Evolutionary conservation across 2,113 vertebrate genomes (phyloP), one percentile per base, ranked within the genome.

Genomic region (Australoheros scitulus): DNA sequence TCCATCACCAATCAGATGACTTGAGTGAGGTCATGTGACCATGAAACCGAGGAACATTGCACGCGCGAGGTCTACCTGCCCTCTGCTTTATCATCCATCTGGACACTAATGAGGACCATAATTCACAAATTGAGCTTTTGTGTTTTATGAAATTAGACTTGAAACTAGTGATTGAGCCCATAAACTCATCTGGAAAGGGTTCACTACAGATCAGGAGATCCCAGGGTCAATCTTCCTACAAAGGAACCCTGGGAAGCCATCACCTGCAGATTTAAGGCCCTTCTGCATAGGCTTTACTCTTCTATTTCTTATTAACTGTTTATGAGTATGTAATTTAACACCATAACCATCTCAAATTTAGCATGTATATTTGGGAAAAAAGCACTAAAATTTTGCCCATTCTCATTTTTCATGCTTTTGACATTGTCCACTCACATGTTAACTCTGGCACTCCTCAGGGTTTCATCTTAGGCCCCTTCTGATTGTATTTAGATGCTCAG

Each of bases 191-290:
- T 18, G 64, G 43, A 68, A 68, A 29, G 22, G 0, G 1, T 47
- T 68, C 47, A 0, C 1, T 68, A 18, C 15, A 50, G 15, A 7
- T 68, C 7, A 18, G 0, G 0, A 13, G 41, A 13, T 3, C 11
- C 36, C 36, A 36, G 36, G 15, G 64, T 68, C 22, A 50, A 1
- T 3, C 18, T 68, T 15, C 64, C 64, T 17, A 68, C 32, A 32
- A 6, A 6, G 41, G 9, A 36, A 9, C 36, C 9, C 41, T 47
- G 22, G 50, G 64, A 9, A 2, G 11, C 22, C 2, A 0, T 6
- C 24, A 3, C 41, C 41, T 50, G 64, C 41, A 41, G 22, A 3
- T 68, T 68, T 68, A 68, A 68, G 8, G 15, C 22, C 5, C 64
- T 18, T 50, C 15, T 70, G 41, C 24, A 50, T 15, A 29, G 15